phyloP scores from a whole-genome alignment of 2,113 vertebrate genomes.

The Paradisaea rubra region DNA sequence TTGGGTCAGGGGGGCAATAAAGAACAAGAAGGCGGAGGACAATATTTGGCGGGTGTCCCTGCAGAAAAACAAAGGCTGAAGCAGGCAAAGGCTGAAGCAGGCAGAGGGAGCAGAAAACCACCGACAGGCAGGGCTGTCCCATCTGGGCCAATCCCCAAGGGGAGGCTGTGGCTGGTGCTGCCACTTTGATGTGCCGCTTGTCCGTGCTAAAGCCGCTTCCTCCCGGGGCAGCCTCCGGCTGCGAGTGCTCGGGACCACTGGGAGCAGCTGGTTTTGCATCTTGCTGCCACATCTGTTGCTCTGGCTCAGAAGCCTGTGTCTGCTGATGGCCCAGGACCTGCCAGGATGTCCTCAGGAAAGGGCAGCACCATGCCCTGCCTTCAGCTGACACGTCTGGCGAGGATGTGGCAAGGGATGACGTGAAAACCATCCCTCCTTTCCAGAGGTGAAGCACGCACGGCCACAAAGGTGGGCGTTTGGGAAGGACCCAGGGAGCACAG shows the following conservation, averaged over 20 bases:
- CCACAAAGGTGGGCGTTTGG: not conserved
- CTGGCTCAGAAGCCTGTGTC: not conserved
- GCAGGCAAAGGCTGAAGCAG: not conserved
- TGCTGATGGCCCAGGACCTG: not conserved
- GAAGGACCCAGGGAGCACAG: not conserved
- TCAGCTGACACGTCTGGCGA: not conserved
- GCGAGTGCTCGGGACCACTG: not conserved
- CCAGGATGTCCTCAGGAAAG: not conserved
- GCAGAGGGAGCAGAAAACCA: not conserved
- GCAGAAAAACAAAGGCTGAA: not conserved
- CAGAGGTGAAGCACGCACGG: not conserved
- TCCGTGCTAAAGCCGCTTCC: not conserved
- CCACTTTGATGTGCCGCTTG: not conserved
- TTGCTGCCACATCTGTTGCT: not conserved
- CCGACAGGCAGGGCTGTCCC: rapidly evolving
- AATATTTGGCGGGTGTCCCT: not conserved
- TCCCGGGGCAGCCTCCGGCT: not conserved
- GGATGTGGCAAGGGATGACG: rapidly evolving
- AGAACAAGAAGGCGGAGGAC: not conserved
- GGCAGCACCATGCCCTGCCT: not conserved
- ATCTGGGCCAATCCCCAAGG: not conserved
- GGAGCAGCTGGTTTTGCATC: not conserved
- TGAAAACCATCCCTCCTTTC: not conserved
- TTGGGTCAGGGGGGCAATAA: not conserved
- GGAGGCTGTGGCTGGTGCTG: not conserved